Conservation (phyloP, 2,888 invertebrate species). For the Volucella zonaria region DNA sequence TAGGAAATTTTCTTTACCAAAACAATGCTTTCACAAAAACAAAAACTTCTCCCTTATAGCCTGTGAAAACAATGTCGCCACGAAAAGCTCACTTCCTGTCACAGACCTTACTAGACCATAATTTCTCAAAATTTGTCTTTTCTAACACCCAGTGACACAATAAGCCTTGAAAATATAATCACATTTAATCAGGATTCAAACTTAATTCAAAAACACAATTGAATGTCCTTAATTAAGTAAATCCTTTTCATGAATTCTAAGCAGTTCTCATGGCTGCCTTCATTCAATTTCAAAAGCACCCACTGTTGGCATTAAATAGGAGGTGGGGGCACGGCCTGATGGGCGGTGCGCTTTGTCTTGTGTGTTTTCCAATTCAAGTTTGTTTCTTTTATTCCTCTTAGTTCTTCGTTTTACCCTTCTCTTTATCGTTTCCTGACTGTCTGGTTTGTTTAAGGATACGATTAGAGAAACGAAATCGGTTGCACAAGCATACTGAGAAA, state of each 20-base stretch:
- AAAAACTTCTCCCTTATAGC: background rate
- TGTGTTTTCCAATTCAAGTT: constrained; percentile 54
- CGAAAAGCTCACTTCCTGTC: constrained; percentile 13
- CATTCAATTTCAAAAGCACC: constrained; percentile 58
- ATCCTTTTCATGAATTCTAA: constrained; percentile 72
- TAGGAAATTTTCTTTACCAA: background rate
- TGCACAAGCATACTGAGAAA: constrained; percentile 9
- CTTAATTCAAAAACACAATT: constrained; percentile 73
- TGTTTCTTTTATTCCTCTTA: constrained; percentile 11
- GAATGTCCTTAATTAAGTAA: constrained; percentile 74
- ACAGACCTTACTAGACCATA: constrained; percentile 13
- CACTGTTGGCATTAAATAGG: background rate
- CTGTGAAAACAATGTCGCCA: constrained; percentile 9
- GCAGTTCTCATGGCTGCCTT: constrained; percentile 61
- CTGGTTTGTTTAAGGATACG: constrained; percentile 62
- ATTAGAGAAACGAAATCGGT: constrained; percentile 45
- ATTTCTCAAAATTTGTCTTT: constrained; percentile 42
- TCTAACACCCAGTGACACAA: constrained; percentile 55
- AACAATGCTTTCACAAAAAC: constrained; percentile 3
- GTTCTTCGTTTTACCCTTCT: background rate
- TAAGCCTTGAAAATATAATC: constrained; percentile 68
- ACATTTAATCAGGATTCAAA: constrained; percentile 73
- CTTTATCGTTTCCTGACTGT: constrained; percentile 43
- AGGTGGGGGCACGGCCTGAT: background rate
- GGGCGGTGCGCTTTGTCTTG: constrained; percentile 18